These are phyloP conservation scores for Hypothenemus hampei DNA, from an alignment of 1,140 invertebrate genomes.

Conservation along the genomic window DNA sequence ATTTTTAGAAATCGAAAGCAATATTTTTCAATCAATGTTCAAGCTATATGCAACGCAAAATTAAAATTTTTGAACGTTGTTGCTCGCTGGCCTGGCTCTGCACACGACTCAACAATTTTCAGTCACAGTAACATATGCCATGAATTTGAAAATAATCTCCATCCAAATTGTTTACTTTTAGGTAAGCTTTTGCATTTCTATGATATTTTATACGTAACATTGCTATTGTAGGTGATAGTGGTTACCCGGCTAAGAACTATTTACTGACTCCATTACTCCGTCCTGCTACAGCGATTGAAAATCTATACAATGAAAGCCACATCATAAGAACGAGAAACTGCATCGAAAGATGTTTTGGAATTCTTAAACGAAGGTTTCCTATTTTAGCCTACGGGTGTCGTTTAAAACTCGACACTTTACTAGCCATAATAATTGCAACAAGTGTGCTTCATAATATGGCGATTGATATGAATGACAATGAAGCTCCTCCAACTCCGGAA, in stretches of 20 bases:
- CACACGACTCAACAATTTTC: slow-evolving; percentile 42
- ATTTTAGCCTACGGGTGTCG: slow-evolving; percentile 31
- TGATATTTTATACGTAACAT: too few relatives aligned
- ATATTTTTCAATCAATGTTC: too few relatives aligned
- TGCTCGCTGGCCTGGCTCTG: slow-evolving; percentile 43
- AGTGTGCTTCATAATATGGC: too few relatives aligned
- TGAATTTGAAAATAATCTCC: slow-evolving; percentile 26
- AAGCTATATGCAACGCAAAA: slow-evolving; percentile 31
- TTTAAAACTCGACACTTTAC: slow-evolving; percentile 30
- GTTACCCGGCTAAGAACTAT: slow-evolving; percentile 30
- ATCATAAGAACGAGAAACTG: slow-evolving; percentile 41
- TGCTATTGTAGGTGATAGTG: too few relatives aligned
- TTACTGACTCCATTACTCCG: slow-evolving; percentile 36
- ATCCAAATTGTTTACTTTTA: slow-evolving; percentile 17
- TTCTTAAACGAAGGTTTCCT: slow-evolving; percentile 41
- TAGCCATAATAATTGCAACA: too few relatives aligned
- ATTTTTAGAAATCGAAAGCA: too few relatives aligned
- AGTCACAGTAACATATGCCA: slow-evolving; percentile 32
- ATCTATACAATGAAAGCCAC: slow-evolving; percentile 39
- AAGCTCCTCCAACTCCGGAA: too few relatives aligned
- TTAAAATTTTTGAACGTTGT: slow-evolving; percentile 38
- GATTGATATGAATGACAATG: too few relatives aligned
- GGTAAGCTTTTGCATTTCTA: too few relatives aligned
- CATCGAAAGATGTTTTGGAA: slow-evolving; percentile 40
- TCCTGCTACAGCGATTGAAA: slow-evolving; percentile 29